Evolutionary conservation across 1,140 invertebrate genomes (phyloP), one percentile per base, ranked within the genome.

Genomic region (Brachionus angularis): DNA sequence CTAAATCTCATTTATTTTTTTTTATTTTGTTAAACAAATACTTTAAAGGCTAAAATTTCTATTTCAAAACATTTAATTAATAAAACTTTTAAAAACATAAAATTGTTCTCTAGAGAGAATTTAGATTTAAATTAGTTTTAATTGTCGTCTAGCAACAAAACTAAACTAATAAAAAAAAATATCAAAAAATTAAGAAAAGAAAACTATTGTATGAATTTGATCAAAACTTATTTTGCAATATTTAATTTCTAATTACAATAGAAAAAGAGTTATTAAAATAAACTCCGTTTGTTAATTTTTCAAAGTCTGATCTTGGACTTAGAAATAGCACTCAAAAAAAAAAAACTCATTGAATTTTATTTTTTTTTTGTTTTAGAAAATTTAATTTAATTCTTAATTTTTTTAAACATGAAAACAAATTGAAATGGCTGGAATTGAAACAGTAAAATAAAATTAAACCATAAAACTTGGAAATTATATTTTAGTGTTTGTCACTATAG

Each of bases 141-240:
- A 23, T 36, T n/a, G 53, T 58, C 39, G 53, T 58, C 53, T 39
- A 23, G 53, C 53, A 58, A 58, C 53, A 39, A 58, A 39, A 36
- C 18, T 29, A 50, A 25, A 39, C 18, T 39, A 18, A 21, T n/a
- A 21, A 36, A 58, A 39, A 58, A 58, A 39, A 21, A 39, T 39
- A 18, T 39, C 33, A 39, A 16, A 39, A 18, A 58, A 16, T 25
- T 39, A 58, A 18, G 12, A 39, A 58, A 58, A 36, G 36, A 39
- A 21, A 42, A 58, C 7, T 39, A 39, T 39, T 23, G 18, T 23
- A 58, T 21, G 18, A 14, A 42, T 14, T 14, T 3, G 14, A 58
- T 39, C 36, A 58, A 58, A 36, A 58, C 53, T 58, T 58, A 58
- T 58, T 58, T 58, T 58, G 53, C 33, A 58, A 58, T 58, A 42